Percentiles rank a stretch among this genome's conserved stretches.
Evolutionary conservation across 2,888 invertebrate genomes (phyloP).

Genomic region (Eupithecia centaureata): DNA sequence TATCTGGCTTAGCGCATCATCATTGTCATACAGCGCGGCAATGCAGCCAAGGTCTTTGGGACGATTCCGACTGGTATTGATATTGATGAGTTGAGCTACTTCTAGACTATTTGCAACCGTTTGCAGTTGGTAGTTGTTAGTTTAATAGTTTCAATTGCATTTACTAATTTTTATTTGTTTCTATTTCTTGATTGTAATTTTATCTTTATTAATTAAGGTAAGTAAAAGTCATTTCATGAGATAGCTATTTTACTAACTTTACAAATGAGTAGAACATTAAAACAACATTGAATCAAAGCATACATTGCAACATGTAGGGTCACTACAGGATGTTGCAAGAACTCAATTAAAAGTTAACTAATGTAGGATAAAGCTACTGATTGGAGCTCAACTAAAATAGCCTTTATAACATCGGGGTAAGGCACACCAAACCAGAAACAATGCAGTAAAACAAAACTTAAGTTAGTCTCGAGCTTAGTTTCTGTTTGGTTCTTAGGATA

Average conservation of each 20-base stretch:
- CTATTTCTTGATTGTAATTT: no score
- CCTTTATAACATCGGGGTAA: slow-evolving; percentile 20
- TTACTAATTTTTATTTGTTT: no score
- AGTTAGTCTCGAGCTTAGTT: slow-evolving; percentile 7
- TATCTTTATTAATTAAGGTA: no score
- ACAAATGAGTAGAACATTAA: background rate
- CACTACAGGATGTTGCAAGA: slow-evolving; percentile 59
- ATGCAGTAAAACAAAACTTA: background rate
- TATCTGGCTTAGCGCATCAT: no score
- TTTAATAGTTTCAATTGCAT: no score
- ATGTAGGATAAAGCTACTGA: slow-evolving; percentile 50
- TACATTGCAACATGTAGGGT: slow-evolving; percentile 46
- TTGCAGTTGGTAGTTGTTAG: no score
- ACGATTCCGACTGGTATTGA: no score
- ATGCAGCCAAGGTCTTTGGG: no score
- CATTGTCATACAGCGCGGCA: no score
- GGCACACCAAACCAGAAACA: slow-evolving; percentile 4
- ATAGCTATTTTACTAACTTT: background rate
- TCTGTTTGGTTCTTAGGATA: slow-evolving; percentile 11
- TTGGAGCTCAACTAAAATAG: slow-evolving; percentile 21
- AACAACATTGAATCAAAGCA: slow-evolving; percentile 25
- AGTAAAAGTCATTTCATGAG: no score
- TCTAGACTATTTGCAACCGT: no score
- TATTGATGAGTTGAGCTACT: no score
- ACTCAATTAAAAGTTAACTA: slow-evolving; percentile 73